These are phyloP conservation scores for Ophioninae sp. DNA, from an alignment of 2,888 invertebrate species.

Conservation along the genomic window DNA sequence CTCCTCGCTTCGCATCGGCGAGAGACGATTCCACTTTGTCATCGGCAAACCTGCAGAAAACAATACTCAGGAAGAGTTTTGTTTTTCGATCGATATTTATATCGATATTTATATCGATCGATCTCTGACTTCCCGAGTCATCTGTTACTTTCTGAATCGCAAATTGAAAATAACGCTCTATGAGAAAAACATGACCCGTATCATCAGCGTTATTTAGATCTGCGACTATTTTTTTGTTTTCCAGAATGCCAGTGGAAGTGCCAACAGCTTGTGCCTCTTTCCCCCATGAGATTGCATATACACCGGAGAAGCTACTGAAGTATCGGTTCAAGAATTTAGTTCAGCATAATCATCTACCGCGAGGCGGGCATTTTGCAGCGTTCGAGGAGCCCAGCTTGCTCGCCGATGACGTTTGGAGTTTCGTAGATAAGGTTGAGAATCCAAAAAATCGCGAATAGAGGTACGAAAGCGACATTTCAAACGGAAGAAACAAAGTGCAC, in stretches of 20 bases:
- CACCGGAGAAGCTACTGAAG: constrained; percentile 84
- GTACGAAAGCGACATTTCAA: neutral
- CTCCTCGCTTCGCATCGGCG: neutral
- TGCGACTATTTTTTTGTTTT: neutral
- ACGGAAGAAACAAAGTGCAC: neutral
- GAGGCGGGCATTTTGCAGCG: constrained; percentile 94
- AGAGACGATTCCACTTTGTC: too few species aligned
- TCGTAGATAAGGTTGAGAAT: constrained; percentile 80
- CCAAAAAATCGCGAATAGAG: neutral
- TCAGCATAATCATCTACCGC: constrained; percentile 85
- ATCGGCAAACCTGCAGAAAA: too few species aligned
- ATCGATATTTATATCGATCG: too few species aligned
- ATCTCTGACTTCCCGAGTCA: too few species aligned
- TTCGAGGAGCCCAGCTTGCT: constrained; percentile 89
- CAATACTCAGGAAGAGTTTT: neutral
- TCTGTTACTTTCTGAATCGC: too few species aligned
- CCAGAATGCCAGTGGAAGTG: constrained; percentile 85
- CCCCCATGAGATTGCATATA: constrained; percentile 85
- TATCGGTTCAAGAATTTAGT: constrained; percentile 86
- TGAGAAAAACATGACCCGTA: too few species aligned
- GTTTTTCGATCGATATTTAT: too few species aligned
- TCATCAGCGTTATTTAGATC: too few species aligned
- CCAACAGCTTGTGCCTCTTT: constrained; percentile 90
- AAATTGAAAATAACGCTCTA: too few species aligned
- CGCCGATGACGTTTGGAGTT: constrained; percentile 86